These are phyloP conservation scores for Drosophila greeni DNA, from an alignment of 2,888 invertebrate species.

Conservation along the genomic window DNA sequence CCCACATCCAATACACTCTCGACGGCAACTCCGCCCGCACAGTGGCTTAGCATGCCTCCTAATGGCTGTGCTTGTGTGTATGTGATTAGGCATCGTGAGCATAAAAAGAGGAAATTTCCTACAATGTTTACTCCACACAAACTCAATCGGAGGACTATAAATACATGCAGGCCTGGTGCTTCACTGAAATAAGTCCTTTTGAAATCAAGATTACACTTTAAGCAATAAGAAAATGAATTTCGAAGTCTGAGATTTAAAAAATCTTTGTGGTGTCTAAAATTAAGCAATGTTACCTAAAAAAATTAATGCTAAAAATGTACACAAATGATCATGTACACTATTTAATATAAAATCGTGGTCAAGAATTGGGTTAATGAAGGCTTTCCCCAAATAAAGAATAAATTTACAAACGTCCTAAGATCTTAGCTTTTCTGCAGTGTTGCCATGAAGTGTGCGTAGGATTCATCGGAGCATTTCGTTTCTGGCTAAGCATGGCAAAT, in stretches of 20 bases:
- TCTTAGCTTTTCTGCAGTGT: slow-evolving; percentile 37
- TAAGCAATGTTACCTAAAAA: no score
- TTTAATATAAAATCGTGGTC: not conserved
- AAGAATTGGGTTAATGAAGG: no score
- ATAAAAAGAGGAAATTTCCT: slow-evolving; percentile 54
- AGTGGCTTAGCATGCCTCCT: slow-evolving; percentile 56
- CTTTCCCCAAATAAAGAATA: no score
- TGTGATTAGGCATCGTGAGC: slow-evolving; percentile 54
- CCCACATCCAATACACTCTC: slow-evolving; percentile 18
- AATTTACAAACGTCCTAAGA: not conserved
- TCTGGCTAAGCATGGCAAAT: slow-evolving; percentile 64
- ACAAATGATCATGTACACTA: no score
- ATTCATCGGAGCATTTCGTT: slow-evolving; percentile 22
- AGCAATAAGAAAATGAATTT: not conserved
- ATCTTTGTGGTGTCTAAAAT: no score
- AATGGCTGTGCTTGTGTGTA: slow-evolving; percentile 41
- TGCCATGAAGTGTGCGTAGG: slow-evolving; percentile 13
- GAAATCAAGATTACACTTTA: slow-evolving; percentile 5
- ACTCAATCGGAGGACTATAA: slow-evolving; percentile 15
- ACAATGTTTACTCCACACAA: slow-evolving; percentile 42
- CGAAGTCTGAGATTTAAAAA: not conserved
- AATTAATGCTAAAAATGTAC: no score
- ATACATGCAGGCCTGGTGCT: slow-evolving; percentile 13
- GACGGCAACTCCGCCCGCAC: slow-evolving; percentile 5
- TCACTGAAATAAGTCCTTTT: slow-evolving; percentile 43